A percentile compares a stretch with the other conserved stretches of the same genome.
Evolutionary conservation across 1,140 invertebrate genomes (phyloP).

Genomic region (Drosophila pseudoobscura): DNA sequence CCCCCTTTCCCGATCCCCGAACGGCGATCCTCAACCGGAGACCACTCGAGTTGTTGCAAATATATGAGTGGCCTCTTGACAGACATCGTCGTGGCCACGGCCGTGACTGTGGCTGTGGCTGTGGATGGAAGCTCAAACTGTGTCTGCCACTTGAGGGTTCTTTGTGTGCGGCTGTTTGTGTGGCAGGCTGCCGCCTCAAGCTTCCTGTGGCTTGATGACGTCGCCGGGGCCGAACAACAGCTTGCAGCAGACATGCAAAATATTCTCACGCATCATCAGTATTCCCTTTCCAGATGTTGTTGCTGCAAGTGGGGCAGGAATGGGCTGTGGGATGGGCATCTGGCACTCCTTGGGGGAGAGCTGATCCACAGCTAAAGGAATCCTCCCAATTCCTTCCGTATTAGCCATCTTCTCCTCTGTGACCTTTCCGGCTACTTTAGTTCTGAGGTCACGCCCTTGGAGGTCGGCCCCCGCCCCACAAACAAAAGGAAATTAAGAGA

Average conservation of each 20-base stretch:
- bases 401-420: conserved; percentile 1
- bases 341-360: too few relatives aligned
- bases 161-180: conserved; percentile 44
- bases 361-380: too few relatives aligned
- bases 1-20: conserved; percentile 7
- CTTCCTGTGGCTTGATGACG: conserved; percentile 77
- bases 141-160: conserved; percentile 43
- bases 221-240: conserved; percentile 26
- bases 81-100: conserved; percentile 50
- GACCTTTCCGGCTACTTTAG: conserved; percentile 30
- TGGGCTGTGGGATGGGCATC: background rate
- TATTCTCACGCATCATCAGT: conserved; percentile 69
- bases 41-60: conserved; percentile 74
- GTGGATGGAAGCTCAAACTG: conserved; percentile 43
- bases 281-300: conserved; percentile 42
- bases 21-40: conserved; percentile 23
- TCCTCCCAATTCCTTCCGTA: background rate
- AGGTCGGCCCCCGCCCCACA: conserved; percentile 35
- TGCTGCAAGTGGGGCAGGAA: background rate
- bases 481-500: conserved; percentile 44
- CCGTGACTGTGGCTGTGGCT: conserved; percentile 10
- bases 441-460: conserved; percentile 62
- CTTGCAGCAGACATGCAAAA: conserved; percentile 55
- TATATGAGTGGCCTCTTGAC: conserved; percentile 78
- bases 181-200: conserved; percentile 35